Conservation (phyloP, 2,113 vertebrate species). For the Barnardius zonarius region DNA sequence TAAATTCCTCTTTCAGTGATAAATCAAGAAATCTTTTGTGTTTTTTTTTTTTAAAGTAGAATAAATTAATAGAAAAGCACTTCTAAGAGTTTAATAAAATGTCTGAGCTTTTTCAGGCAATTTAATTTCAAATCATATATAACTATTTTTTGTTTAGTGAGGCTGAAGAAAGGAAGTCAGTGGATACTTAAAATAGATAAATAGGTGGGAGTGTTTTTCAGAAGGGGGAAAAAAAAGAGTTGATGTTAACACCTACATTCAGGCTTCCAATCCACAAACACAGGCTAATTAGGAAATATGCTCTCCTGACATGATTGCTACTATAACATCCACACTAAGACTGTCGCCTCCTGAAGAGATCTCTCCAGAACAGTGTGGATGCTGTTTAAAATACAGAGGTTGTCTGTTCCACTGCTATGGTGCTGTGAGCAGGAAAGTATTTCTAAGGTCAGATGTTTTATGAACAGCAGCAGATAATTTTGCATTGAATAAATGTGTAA, state of each 20-base stretch:
- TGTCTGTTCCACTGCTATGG: background rate
- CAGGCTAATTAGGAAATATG: background rate
- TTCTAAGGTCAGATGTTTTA: slow-evolving; percentile 11
- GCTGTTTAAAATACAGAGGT: background rate
- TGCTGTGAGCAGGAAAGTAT: background rate
- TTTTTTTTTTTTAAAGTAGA: background rate
- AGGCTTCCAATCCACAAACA: background rate
- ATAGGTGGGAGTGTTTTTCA: background rate
- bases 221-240: background rate
- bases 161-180: background rate
- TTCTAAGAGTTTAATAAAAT: background rate
- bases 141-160: background rate
- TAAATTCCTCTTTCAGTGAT: background rate
- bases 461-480: slow-evolving; percentile 27
- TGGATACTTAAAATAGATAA: background rate
- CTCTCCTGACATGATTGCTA: background rate
- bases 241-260: background rate
- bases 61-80: background rate
- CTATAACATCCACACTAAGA: background rate
- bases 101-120: background rate
- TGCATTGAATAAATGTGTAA: slow-evolving; percentile 35
- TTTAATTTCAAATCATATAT: background rate
- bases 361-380: background rate
- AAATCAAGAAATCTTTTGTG: background rate
- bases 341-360: background rate